Evolutionary conservation across 2,113 vertebrate species (phyloP), one percentile per base, ranked within the genome.

Genomic region (Meleagris gallopavo): DNA sequence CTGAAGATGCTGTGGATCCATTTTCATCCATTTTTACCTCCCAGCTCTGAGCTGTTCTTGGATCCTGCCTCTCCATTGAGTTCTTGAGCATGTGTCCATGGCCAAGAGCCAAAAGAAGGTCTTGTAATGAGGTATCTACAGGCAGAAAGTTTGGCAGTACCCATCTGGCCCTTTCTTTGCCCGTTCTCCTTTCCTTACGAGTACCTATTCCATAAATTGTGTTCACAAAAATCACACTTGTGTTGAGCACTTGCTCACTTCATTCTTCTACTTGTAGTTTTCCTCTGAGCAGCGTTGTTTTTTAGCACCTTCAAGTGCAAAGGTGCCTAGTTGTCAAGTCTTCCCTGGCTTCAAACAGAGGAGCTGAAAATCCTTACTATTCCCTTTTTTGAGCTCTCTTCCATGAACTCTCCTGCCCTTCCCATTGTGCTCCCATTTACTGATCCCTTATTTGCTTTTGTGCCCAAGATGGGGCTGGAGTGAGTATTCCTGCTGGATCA

Each of bases 291-390:
- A 78, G 52, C 38, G 54, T 9, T 81, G 61, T 72, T 90, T 82
- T 40, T 82, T n/a, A 78, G 78, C 65, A 72, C 66, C 43, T 89
- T 61, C 12, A 9, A 60, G 70, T 1, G 0, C 70, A 62, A 50
- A 50, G 69, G 24, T 58, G 55, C 17, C 48, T 43, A 1, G 64
- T 91, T 72, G 38, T 91, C 38, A 82, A 88, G 52, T 82, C 77
- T 93, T 95, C 76, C 77, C 81, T 96, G 77, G 77, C 92, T 92
- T 76, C 66, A 20, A n/a, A 8, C 10, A 20, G 22, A 27, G 22
- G 61, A 72, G 15, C 45, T 82, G 71, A 82, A 87, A 19, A 58
- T 94, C 77, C 86, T 90, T 17, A 86, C 65, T 82, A 65, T 73
- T 90, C 48, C 54, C 75, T 40, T 75, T 73, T 70, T 10, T 2